Percentiles rank a stretch among this genome's conserved stretches.
Conservation (phyloP, 2,888 invertebrate species). For the Pristionchus mayeri region DNA sequence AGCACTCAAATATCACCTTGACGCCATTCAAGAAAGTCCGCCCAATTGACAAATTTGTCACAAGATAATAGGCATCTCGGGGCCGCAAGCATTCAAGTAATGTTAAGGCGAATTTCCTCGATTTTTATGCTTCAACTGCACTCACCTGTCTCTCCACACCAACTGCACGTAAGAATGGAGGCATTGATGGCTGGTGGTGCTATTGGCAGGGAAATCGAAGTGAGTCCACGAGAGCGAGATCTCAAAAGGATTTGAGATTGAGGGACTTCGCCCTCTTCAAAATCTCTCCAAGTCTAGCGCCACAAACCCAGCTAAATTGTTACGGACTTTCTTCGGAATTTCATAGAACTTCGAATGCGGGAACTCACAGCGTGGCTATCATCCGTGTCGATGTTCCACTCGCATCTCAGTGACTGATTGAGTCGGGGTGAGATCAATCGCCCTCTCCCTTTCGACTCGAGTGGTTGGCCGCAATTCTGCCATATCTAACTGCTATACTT, state of each 20-base stretch:
- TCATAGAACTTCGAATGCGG: background rate
- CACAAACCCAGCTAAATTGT: no score
- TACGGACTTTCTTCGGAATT: no score
- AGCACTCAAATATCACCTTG: background rate
- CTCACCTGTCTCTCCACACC: slow-evolving; percentile 2
- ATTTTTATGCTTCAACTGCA: background rate
- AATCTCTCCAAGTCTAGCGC: no score
- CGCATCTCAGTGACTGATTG: background rate
- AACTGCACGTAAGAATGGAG: background rate
- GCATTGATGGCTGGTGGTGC: background rate
- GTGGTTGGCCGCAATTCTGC: background rate
- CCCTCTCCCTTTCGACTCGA: background rate
- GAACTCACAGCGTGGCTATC: background rate
- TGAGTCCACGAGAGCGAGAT: background rate
- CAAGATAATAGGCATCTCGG: background rate
- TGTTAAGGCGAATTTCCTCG: background rate
- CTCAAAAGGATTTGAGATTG: background rate
- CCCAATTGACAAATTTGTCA: background rate
- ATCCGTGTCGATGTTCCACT: background rate
- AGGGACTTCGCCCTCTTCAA: no score
- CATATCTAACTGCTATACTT: no score
- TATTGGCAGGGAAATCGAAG: background rate
- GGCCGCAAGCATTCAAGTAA: no score
- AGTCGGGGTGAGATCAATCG: background rate
- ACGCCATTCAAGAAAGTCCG: background rate